Conservation (phyloP, 35 echinoderm and acorn worm genomes). For the Apostichopus japonicus region DNA sequence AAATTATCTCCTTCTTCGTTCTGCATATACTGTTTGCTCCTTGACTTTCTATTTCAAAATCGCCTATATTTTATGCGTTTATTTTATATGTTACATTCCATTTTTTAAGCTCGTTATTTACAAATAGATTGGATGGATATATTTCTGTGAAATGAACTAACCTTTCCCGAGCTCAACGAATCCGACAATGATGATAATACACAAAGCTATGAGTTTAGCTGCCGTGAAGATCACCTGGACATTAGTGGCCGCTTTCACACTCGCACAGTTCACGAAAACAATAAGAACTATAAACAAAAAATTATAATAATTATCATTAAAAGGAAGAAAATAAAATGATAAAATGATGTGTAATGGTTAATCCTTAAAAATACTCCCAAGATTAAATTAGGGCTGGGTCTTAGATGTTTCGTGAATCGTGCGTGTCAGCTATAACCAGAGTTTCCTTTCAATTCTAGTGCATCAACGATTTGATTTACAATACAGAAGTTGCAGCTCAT, state of each 20-base stretch:
- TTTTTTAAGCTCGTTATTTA: too few species aligned
- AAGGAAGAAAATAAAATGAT: too few species aligned
- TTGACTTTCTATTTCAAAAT: too few species aligned
- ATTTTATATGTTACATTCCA: too few species aligned
- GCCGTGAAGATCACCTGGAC: conserved; percentile 90
- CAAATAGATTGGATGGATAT: too few species aligned
- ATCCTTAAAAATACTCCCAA: too few species aligned
- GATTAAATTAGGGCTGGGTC: too few species aligned
- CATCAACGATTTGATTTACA: not conserved
- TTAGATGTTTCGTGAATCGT: too few species aligned
- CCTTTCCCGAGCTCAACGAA: conserved; percentile 82
- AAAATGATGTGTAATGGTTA: too few species aligned
- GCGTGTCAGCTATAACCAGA: not conserved
- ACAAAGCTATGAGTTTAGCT: conserved; percentile 80
- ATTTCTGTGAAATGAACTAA: not conserved
- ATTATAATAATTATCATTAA: not conserved
- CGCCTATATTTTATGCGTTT: too few species aligned
- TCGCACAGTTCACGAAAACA: conserved; percentile 61
- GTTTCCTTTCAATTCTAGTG: not conserved
- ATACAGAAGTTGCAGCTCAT: not conserved
- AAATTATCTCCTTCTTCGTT: too few species aligned
- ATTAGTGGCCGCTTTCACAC: conserved; percentile 80
- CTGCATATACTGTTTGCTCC: too few species aligned
- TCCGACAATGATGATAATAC: conserved; percentile 84
- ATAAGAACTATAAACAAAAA: conserved; percentile 23